Evolutionary conservation across 2,113 vertebrate species (phyloP), one percentile per base, ranked within the genome.

Genomic region (Saguinus imperator): DNA sequence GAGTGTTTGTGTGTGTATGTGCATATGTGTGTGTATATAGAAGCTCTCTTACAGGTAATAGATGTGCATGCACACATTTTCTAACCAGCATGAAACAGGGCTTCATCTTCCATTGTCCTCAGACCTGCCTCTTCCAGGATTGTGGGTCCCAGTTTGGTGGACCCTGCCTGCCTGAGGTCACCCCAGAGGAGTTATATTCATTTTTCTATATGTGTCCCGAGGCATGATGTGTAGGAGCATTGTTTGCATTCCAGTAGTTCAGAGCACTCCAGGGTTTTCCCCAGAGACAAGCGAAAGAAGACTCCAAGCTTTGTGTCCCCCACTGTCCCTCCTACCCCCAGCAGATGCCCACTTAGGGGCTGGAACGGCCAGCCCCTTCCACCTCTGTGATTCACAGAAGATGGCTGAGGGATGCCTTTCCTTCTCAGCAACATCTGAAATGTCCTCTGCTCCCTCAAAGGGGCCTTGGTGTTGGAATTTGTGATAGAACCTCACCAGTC

Each of bases 21-120:
- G 3, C 25, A 1, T 23, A 43, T 17, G 1, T 43, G 0, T 32
- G 0, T 32, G 21, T 18, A 25, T 29, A 5, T 12, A 3, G 43
- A 0, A 6, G 40, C 61, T 75, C 35, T 66, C 37, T 52, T 3
- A 23, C 23, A 6, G 55, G 1, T 85, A 32, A 43, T 29, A 70
- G 29, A 68, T 35, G 40, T 9, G 13, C n/a, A 23, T 8, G 21
- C 8, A 4, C 58, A 73, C 23, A 25, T 45, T 81, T 76, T 45
- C n/a, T 73, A 64, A 9, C 48, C 37, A n/a, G 43, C 10, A 50
- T 57, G 35, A 66, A 87, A 68, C 35, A 2, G 20, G 32, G 57
- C 43, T n/a, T 95, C 37, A 16, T 23, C 40, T 79, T 70, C 87
- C 45, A 37, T 35, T 45, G 52, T 61, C 66, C 91, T 57, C 12